Conservation (phyloP, 2,888 invertebrate genomes). For the Eubasilissa splendida region DNA sequence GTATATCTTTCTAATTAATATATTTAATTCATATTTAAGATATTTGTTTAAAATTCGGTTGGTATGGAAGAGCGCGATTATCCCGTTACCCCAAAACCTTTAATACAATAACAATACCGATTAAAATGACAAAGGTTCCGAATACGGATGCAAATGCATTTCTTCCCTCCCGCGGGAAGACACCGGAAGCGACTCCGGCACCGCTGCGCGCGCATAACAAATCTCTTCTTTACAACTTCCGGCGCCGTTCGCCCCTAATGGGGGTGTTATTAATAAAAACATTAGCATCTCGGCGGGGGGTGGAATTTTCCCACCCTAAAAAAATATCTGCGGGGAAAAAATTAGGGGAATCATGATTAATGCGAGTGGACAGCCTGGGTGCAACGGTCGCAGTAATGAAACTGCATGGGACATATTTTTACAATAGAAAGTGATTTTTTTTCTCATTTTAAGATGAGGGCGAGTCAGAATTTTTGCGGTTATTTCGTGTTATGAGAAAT, state of each 20-base stretch:
- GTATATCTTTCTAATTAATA: no score
- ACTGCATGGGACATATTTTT: constrained; percentile 21
- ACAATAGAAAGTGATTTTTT: constrained; percentile 10
- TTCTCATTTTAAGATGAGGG: constrained; percentile 7
- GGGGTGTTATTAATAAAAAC: constrained; percentile 54
- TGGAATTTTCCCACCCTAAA: constrained; percentile 7
- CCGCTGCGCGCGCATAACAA: constrained; percentile 74
- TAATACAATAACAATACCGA: no score
- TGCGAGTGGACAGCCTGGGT: constrained; percentile 28
- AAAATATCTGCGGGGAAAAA: constrained; percentile 26
- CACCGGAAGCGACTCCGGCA: constrained; percentile 68
- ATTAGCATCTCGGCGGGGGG: constrained; percentile 24
- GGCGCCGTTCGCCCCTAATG: constrained; percentile 62
- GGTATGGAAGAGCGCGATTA: no score
- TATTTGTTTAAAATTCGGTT: no score
- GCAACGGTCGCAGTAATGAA: constrained; percentile 36
- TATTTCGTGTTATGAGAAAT: no score
- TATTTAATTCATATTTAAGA: no score
- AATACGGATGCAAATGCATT: constrained; percentile 39
- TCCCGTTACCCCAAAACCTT: no score
- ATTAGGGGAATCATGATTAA: constrained; percentile 41
- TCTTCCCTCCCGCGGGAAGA: constrained; percentile 56
- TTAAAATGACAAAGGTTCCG: background rate
- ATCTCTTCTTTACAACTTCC: constrained; percentile 75
- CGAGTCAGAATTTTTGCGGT: background rate